A percentile compares a stretch with the other conserved stretches of the same genome.
Evolutionary conservation across 1,140 invertebrate genomes (phyloP).

Genomic region (Papilio helenus): DNA sequence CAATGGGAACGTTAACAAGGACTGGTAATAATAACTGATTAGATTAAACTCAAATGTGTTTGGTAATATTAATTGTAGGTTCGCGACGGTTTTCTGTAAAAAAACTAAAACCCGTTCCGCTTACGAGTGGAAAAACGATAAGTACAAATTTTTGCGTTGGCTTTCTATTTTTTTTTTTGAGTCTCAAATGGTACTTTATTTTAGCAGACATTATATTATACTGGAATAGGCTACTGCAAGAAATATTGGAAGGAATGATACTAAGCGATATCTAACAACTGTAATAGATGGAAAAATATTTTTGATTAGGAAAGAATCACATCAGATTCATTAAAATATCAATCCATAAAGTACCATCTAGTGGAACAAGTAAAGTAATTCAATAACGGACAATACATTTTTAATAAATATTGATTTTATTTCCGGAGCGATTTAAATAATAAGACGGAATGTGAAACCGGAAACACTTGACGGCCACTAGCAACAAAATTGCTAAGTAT

Average conservation of each 20-base stretch:
- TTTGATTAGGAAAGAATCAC: too few species aligned
- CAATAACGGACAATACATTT: neutral
- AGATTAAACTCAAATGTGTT: constrained; percentile 32
- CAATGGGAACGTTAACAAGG: neutral
- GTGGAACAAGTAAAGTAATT: neutral
- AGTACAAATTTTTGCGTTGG: neutral
- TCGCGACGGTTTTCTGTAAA: neutral
- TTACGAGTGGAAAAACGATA: neutral
- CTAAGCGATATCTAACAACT: too few species aligned
- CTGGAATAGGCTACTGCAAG: too few species aligned
- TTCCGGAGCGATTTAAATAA: constrained; percentile 44
- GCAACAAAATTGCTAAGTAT: neutral
- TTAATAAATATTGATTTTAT: neutral
- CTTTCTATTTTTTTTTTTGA: neutral
- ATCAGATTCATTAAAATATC: too few species aligned
- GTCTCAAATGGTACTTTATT: too few species aligned
- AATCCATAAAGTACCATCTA: neutral
- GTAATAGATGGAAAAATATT: too few species aligned
- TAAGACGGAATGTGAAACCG: constrained; percentile 39
- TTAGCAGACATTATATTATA: too few species aligned
- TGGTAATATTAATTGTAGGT: constrained; percentile 6
- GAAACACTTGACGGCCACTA: constrained; percentile 44
- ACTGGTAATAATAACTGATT: constrained; percentile 29
- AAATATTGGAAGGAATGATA: too few species aligned
- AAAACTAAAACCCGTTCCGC: neutral